Evolutionary conservation across 2,797 vertebrate species (phyloP), one percentile per base, ranked within the genome.

Genomic region (Pipistrellus nathusii): DNA sequence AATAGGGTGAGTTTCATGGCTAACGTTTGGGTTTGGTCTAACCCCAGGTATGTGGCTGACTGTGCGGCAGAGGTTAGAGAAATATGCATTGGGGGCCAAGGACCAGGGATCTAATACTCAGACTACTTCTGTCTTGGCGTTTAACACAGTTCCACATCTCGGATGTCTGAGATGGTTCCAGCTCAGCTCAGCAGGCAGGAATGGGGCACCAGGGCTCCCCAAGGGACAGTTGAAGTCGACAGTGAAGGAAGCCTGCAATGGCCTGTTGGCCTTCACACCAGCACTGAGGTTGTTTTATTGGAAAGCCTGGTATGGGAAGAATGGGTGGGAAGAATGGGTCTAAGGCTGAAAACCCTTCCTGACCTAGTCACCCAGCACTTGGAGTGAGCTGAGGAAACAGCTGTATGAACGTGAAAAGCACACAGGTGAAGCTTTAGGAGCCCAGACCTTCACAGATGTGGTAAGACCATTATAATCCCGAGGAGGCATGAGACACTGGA

Each of bases 41-140:
- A 62, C 53, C 38, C 15, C 59, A 76, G 53, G 18, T 48, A 84
- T 81, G 46, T 91, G 66, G 53, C 6, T 96, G 83, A 88, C 71
- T 68, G 5, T 23, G 77, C 44, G 13, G n/a, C 30, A 84, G 13
- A 93, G 18, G 32, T n/a, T 81, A 44, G 41, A 85, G 85, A 83
- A 94, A 73, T 27, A 57, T 11, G 51, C 35, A 27, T 10, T 41
- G 30, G 23, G 69, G 46, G 6, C 25, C 72, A 71, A 85, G 9
- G 59, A 23, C 10, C 41, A 94, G 30, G 25, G 30, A n/a, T 62
- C 53, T 75, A 66, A 78, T 10, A 78, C 1, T 51, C 35, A 83
- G 53, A 57, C 8, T 44, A 38, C 4, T 35, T 75, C 72, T 85
- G 6, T 82, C 30, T 48, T 55, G 13, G n/a, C 13, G 17, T 53